Evolutionary conservation across 1,140 invertebrate genomes (phyloP), one percentile per base, ranked within the genome.

Genomic region (Drosophila pruinosa): DNA sequence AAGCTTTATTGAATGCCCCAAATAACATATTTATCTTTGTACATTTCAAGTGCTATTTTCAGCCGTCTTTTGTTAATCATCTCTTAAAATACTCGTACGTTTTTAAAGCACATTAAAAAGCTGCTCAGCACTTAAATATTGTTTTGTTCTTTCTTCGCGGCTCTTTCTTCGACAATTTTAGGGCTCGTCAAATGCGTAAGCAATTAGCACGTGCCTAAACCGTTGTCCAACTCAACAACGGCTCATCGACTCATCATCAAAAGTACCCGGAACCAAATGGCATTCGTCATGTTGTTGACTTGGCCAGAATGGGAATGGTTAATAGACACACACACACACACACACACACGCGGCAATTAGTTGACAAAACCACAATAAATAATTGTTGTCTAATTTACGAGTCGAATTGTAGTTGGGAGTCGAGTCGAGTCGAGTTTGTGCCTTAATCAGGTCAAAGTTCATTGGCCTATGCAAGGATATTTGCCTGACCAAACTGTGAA

Each of bases 161-260:
- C 53, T 58, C 24, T 14, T 17, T 5, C 34, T 26, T 38, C 26
- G 19, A 34, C 17, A 7, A 6, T 62, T 12, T 47, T 41, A 17
- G 43, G 22, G 8, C 34, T 52, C 39, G 41, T 61, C 53, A 43
- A 45, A 78, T 86, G 81, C 82, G 82, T 88, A 70, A 88, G 70
- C 81, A 86, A 78, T 86, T 88, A 88, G 70, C 81, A 86, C 78
- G 81, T 86, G 82, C 71, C 76, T 70, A 56, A n/a, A 45, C 24
- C 14, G 12, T 41, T 39, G 48, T 34, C 19, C 26, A 15, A 34
- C 10, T 12, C 31, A 4, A 34, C 3, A n/a, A 12, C 31, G 5
- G 12, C 31, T 34, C 31, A 12, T 34, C 39, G 50, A 45, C 43
- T 15, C 64, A 26, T 38, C 47, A 31, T 17, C 6, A 75, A 15